Evolutionary conservation across 2,888 invertebrate genomes (phyloP), one percentile per base, ranked within the genome.

Genomic region (Zelleria hepariella): DNA sequence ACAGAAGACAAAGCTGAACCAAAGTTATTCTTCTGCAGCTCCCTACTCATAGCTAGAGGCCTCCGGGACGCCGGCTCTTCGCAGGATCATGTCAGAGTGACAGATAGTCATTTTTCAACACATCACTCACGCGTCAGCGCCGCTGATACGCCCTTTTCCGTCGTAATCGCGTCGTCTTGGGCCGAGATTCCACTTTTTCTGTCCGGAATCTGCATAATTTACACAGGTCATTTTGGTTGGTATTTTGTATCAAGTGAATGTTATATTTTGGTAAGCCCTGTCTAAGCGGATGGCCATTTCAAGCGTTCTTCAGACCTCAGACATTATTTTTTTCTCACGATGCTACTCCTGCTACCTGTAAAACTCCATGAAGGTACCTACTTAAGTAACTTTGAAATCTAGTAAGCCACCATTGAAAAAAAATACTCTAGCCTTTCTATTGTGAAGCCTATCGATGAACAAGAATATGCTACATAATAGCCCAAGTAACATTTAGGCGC

Each of bases 101-200:
- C 71, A 67, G 60, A 59, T 63, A 73, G 70, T 79, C 81, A 81
- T 86, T 84, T 82, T 82, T 86, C 85, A 81, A 77, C 74, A 67
- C 72, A 80, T 80, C 85, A 80, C 73, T 79, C 78, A 72, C 69
- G 62, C 69, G 81, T 82, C 84, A 77, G 74, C 80, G 76, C 71
- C 69, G 67, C 65, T 75, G 74, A 72, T 76, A 79, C 84, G 80
- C 83, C 84, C 82, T 76, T 74, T 74, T 72, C 74, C 68, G 70
- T 72, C 68, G 70, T 78, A 79, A 82, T 76, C 75, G 69, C 67
- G 68, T 72, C 67, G 67, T n/a, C n/a, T n/a, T 62, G 55, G 61
- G 61, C 63, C 61, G 58, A 23, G 47, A 57, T 47, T 47, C 47
- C 47, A 48, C 5, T 25, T 18, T 57, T 48, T 25, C 21, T 57